Percentiles rank a stretch among this genome's conserved stretches.
These are phyloP conservation scores for Puntigrus tetrazona DNA, from an alignment of 2,113 vertebrate genomes.

Conservation along the genomic window DNA sequence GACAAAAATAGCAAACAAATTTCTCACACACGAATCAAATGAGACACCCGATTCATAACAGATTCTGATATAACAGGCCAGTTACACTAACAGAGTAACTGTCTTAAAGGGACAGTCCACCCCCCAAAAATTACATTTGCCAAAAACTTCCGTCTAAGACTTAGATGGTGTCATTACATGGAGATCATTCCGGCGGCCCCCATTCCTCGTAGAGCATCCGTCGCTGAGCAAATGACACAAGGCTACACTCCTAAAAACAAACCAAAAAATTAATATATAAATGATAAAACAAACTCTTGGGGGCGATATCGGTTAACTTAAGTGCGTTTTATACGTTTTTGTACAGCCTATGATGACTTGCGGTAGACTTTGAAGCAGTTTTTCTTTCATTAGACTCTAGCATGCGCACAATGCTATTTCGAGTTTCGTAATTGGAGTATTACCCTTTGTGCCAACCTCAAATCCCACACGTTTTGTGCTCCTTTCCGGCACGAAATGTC, in stretches of 20 bases:
- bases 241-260: no score
- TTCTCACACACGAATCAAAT: background rate
- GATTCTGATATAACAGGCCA: background rate
- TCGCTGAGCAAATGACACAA: no score
- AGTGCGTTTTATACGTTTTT: background rate
- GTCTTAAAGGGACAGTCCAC: background rate
- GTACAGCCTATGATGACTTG: background rate
- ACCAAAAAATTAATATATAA: no score
- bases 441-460: background rate
- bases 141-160: background rate
- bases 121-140: background rate
- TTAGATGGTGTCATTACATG: no score
- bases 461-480: background rate
- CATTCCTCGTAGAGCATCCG: no score
- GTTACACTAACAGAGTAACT: background rate
- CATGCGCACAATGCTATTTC: conserved; percentile 8
- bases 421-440: background rate
- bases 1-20: background rate
- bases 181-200: no score
- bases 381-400: background rate
- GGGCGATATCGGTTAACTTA: background rate
- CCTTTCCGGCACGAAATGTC: background rate
- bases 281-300: background rate
- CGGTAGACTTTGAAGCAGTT: background rate
- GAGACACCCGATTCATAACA: background rate